Base-by-base conservation (phyloP, 2,888 invertebrate species). In the Plutella xylostella region DNA sequence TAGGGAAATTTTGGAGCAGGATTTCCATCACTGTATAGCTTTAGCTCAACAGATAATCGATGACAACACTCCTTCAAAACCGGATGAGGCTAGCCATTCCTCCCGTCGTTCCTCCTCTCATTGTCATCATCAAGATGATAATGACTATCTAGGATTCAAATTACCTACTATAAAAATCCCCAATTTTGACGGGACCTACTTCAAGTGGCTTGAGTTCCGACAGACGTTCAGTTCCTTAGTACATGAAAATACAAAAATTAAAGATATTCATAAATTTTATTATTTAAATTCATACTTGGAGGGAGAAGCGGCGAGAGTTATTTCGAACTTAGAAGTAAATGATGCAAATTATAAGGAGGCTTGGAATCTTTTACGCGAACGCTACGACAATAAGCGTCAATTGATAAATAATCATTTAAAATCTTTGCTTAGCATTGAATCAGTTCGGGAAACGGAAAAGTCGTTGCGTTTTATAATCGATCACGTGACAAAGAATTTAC, bases 131-230 rank as follows among this genome's bases (percentile, higher is more conserved):
- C 31, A 9, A 9, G 14, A 31, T 2, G n/a, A 31, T 15, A 35
- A 5, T 35, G 7, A 14, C 18, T 5, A 35, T 18, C n/a, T 50
- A 5, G 47, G 48, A 6, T 54, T 55, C 35, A 48, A 47, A 35
- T 45, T 54, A 12, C 51, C 53, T 1, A 2, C 18, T 2, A 53
- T 55, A 15, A 43, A 50, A 43, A 54, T 54, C 4, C 18, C 46
- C 12, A 53, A 51, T 2, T 55, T 55, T 19, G 53, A 55, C 33
- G 57, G 55, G 1, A 30, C 48, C 0, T 53, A 48, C 42, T 53
- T 34, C 35, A 49, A 47, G n/a, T 58, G 55, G 56, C 21, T 58
- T 0, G 52, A 56, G 20, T 57, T 57, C 25, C 25, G 41, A 1
- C 53, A 55, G 5, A 54, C 46, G 2, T 56, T 40, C 38, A 18